Conservation (phyloP, 2,888 invertebrate genomes). For the Pteria penguin region DNA sequence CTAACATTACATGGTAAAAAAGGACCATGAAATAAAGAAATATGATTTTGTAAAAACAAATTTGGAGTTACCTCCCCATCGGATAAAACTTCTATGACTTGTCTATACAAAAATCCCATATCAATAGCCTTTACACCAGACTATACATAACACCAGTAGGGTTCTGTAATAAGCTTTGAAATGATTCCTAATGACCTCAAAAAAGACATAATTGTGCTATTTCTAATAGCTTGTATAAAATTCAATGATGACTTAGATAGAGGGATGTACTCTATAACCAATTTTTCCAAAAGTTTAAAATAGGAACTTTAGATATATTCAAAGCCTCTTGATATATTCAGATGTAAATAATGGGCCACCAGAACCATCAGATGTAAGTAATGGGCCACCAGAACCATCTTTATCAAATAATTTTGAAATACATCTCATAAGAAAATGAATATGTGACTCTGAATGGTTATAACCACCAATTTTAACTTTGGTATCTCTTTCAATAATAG, state of each 20-base stretch:
- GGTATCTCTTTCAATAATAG: neutral
- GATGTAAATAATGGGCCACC: neutral
- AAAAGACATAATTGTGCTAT: no score
- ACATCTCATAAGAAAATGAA: neutral
- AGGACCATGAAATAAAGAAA: no score
- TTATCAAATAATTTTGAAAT: slow-evolving; percentile 15
- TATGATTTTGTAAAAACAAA: neutral
- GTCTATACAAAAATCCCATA: neutral
- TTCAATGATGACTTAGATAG: slow-evolving; percentile 15
- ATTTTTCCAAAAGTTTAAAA: slow-evolving; percentile 1
- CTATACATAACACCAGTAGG: neutral
- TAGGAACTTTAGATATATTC: neutral
- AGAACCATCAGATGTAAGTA: slow-evolving; percentile 7
- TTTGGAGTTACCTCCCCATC: neutral
- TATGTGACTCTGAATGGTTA: no score
- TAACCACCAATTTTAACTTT: no score
- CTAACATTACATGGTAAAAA: no score
- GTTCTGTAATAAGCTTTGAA: neutral
- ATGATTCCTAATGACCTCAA: neutral
- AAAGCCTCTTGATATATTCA: neutral
- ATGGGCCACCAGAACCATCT: slow-evolving; percentile 18
- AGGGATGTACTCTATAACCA: neutral
- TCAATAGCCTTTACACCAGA: neutral
- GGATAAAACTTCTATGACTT: neutral
- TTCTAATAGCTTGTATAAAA: no score